Evolutionary conservation across 2,113 vertebrate species (phyloP).

Genomic region (Python bivittatus): DNA sequence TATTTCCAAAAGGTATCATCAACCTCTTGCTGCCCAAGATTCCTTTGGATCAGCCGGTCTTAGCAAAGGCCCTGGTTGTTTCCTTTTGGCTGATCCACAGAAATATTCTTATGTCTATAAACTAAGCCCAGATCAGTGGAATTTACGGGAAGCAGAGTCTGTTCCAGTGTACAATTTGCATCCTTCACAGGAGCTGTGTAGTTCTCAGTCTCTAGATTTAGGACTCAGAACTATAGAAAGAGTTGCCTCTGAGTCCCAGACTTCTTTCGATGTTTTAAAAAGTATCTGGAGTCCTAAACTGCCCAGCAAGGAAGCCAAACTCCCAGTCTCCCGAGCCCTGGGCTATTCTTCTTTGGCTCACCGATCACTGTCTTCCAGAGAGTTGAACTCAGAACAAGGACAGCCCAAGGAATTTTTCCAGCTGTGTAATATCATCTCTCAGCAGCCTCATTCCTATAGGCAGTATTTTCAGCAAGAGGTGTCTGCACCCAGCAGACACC

Average conservation of each 20-base stretch:
- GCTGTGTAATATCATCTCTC: background rate
- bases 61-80: background rate
- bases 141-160: background rate
- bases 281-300: constrained; percentile 58
- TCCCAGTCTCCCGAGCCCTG: background rate
- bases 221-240: background rate
- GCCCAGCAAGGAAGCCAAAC: background rate
- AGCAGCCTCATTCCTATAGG: background rate
- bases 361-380: background rate
- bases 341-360: background rate
- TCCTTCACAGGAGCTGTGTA: accelerated
- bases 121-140: background rate
- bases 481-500: background rate
- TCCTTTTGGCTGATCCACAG: background rate
- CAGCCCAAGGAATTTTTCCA: background rate
- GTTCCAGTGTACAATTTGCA: background rate
- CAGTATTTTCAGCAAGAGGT: constrained; percentile 23
- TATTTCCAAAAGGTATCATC: background rate
- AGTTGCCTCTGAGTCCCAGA: constrained; percentile 27
- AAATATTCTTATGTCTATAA: background rate
- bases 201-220: background rate
- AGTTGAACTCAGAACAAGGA: background rate
- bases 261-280: constrained; percentile 66
- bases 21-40: background rate
- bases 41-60: background rate